phyloP scores from a whole-genome alignment of 2,113 vertebrate species.

The Phaethon lepturus region DNA sequence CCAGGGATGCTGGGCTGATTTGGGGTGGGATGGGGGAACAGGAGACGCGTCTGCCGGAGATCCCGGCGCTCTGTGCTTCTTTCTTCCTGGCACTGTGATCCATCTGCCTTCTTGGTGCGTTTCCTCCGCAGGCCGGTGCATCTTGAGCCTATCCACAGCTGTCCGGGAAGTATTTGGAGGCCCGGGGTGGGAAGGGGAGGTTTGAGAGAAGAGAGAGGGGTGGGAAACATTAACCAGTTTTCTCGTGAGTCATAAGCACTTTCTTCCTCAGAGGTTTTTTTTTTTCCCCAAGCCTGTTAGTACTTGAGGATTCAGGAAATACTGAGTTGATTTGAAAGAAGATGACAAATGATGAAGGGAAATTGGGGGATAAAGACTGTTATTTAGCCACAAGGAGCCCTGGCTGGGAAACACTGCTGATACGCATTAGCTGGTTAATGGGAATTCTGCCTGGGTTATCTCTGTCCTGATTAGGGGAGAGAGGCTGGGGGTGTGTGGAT shows the following conservation, averaged over 20 bases:
- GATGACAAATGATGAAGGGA: slow-evolving; percentile 61
- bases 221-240: not conserved
- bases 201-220: not conserved
- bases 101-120: not conserved
- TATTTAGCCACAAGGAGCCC: slow-evolving; percentile 26
- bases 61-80: not conserved
- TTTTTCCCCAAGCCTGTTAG: not conserved
- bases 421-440: not conserved
- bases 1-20: not conserved
- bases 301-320: slow-evolving; percentile 55
- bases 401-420: slow-evolving; percentile 2
- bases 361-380: slow-evolving; percentile 46
- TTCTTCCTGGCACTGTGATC: not conserved
- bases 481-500: not conserved
- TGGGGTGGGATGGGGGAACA: not conserved
- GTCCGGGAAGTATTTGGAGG: not conserved
- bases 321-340: slow-evolving; percentile 47
- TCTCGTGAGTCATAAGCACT: not conserved
- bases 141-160: not conserved
- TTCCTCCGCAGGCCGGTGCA: not conserved
- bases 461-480: not conserved
- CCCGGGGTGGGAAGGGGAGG: not conserved
- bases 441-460: slow-evolving; percentile 15
- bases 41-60: not conserved
- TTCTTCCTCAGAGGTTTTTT: not conserved